A percentile compares a stretch with the other conserved stretches of the same genome.
These are phyloP conservation scores for Eristalinus aeneus DNA, from an alignment of 2,888 invertebrate genomes.

Conservation along the genomic window DNA sequence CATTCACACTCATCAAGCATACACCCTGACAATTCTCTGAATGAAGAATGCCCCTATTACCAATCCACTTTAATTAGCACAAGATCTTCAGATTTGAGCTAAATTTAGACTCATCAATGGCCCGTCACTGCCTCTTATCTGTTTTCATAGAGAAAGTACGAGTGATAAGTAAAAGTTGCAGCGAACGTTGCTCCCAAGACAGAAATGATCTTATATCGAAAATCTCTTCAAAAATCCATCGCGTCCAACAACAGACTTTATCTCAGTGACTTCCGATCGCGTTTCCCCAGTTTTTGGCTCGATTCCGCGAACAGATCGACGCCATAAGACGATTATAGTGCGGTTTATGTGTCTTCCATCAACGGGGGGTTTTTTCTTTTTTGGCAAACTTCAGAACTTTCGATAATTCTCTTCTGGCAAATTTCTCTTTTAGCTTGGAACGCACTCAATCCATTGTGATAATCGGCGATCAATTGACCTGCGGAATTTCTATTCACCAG, in stretches of 20 bases:
- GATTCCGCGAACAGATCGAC: slow-evolving; percentile 11
- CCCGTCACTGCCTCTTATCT: not conserved
- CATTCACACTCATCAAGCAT: not conserved
- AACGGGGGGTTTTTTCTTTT: not conserved
- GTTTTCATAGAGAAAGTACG: not conserved
- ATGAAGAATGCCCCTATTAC: not conserved
- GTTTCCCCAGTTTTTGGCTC: not conserved
- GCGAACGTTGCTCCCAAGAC: not conserved
- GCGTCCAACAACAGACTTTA: not conserved
- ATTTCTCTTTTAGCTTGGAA: slow-evolving; percentile 44
- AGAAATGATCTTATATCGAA: not conserved
- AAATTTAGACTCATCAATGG: not conserved
- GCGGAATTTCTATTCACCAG: slow-evolving; percentile 14
- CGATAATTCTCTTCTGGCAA: slow-evolving; percentile 32
- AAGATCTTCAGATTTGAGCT: not conserved
- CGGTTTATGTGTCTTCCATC: slow-evolving; percentile 1
- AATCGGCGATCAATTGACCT: slow-evolving; percentile 42
- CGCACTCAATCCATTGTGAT: slow-evolving; percentile 36
- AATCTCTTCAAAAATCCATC: not conserved
- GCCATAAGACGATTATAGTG: slow-evolving; percentile 16
- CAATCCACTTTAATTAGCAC: not conserved
- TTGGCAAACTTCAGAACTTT: slow-evolving; percentile 28
- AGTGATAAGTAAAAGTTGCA: not conserved
- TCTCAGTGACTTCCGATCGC: slow-evolving; percentile 28
- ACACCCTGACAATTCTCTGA: not conserved